Evolutionary conservation across 1,140 invertebrate genomes (phyloP).

Genomic region (Papilio glaucus): DNA sequence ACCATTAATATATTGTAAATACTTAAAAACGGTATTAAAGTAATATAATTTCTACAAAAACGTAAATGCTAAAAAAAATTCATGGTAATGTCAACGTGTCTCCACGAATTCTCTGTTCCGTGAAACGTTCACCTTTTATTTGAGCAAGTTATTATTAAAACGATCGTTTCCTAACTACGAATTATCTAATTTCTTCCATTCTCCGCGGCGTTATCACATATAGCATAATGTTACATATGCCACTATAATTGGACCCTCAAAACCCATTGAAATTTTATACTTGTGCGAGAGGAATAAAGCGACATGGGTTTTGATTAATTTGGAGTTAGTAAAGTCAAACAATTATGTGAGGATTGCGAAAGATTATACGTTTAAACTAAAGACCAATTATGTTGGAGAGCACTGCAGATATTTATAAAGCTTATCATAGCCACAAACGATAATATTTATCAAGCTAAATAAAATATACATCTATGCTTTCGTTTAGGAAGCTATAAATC

Average conservation of each 20-base stretch:
- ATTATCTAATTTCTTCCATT: conserved; percentile 81
- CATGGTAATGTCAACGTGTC: conserved; percentile 29
- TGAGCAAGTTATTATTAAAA: conserved; percentile 79
- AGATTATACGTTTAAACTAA: conserved; percentile 60
- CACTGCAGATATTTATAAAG: neutral
- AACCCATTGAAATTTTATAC: neutral
- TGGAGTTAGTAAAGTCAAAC: conserved; percentile 59
- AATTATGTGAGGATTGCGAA: conserved; percentile 79
- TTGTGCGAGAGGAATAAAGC: conserved; percentile 37
- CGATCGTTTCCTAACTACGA: conserved; percentile 77
- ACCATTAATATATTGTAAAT: no score
- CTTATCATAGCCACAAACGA: neutral
- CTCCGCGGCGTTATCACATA: conserved; percentile 79
- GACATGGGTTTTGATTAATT: conserved; percentile 51
- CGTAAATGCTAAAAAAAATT: no score
- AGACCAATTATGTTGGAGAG: neutral
- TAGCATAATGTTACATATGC: conserved; percentile 72
- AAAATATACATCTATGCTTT: no score
- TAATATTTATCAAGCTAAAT: no score
- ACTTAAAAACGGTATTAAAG: no score
- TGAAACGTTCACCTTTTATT: conserved; percentile 65
- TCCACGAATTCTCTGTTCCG: conserved; percentile 56
- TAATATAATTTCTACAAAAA: no score
- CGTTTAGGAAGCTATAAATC: no score
- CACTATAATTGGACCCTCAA: conserved; percentile 46